A percentile compares a stretch with the other conserved stretches of the same genome.
phyloP scores from a whole-genome alignment of 1,140 invertebrate species.

The Drosophila ficusphila region DNA sequence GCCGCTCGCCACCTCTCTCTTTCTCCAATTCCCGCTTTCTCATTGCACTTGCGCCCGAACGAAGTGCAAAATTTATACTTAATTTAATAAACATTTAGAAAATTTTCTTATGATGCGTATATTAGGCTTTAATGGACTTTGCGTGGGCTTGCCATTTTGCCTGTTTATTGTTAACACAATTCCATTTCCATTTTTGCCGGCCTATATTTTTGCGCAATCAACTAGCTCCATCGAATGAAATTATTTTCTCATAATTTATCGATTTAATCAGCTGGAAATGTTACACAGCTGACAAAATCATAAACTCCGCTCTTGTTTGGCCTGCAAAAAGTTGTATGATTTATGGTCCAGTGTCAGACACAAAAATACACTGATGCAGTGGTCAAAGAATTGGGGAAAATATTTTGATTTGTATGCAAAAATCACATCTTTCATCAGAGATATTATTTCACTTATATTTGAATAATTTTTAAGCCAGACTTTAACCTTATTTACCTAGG shows the following conservation, averaged over 20 bases:
- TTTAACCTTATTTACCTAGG: background rate
- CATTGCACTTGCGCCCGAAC: constrained; percentile 53
- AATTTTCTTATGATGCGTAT: constrained; percentile 38
- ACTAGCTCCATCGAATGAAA: constrained; percentile 57
- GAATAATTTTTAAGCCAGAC: background rate
- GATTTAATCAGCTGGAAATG: constrained; percentile 81
- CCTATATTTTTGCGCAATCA: constrained; percentile 23
- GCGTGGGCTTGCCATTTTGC: background rate
- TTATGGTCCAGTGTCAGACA: constrained; percentile 31
- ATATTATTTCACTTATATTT: background rate
- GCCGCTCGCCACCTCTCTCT: constrained; percentile 19
- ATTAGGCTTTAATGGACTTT: constrained; percentile 66
- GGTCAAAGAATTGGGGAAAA: constrained; percentile 3
- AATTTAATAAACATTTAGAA: constrained; percentile 50
- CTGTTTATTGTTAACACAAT: constrained; percentile 47
- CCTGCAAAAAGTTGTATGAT: constrained; percentile 54
- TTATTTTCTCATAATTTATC: constrained; percentile 80
- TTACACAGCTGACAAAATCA: constrained; percentile 81
- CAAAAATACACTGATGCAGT: constrained; percentile 19
- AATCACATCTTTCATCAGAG: background rate
- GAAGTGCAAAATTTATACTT: constrained; percentile 33
- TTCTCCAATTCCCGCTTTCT: constrained; percentile 5
- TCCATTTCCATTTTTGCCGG: constrained; percentile 34
- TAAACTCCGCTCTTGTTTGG: constrained; percentile 61
- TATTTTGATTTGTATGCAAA: background rate